Evolutionary conservation across 2,797 vertebrate species (phyloP), one percentile per base, ranked within the genome.

Genomic region (Lateolabrax maculatus): DNA sequence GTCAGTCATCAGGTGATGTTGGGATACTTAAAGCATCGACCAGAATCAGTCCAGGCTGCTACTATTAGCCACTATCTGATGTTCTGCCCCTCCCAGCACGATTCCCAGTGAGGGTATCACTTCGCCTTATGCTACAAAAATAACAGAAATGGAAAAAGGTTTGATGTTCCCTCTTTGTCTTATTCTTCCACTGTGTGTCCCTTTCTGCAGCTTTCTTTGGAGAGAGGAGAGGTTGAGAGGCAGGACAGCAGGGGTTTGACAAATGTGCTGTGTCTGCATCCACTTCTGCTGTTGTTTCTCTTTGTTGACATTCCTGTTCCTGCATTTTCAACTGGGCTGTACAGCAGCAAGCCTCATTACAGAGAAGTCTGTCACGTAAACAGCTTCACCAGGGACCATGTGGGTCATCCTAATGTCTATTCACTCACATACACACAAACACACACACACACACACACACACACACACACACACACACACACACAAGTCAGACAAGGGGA

Each of bases 51-150:
- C 61, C 76, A 70, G 74, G 31, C 51, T 60, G 63, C 48, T 48
- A 13, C 70, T 65, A 56, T 62, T 65, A 49, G 37, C 63, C 77
- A 71, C 49, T 44, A 52, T 48, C 60, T 34, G 16, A 75, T 57
- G 62, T 5, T 61, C 63, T 74, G 84, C 82, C 70, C 68, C 82
- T 85, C 87, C 75, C 71, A 18, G 56, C 49, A 25, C 16, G 5
- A 18, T 71, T 91, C 85, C 90, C 90, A 77, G 51, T 27, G 89
- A 90, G 88, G 71, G 73, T 91, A 91, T 93, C 87, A 34, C 72
- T 71, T 91, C 44, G 7, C 85, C 75, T 79, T 13, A n/a, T 61
- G 81, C 66, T 85, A 81, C 77, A 86, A 79, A 93, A 92, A 91
- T 89, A 93, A 91, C 87, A 73, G 63, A 79, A 82, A n/a, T n/a